A percentile compares a stretch with the other conserved stretches of the same genome.
These are phyloP conservation scores for Sorex araneus DNA, from an alignment of 2,113 vertebrate species.

Conservation along the genomic window DNA sequence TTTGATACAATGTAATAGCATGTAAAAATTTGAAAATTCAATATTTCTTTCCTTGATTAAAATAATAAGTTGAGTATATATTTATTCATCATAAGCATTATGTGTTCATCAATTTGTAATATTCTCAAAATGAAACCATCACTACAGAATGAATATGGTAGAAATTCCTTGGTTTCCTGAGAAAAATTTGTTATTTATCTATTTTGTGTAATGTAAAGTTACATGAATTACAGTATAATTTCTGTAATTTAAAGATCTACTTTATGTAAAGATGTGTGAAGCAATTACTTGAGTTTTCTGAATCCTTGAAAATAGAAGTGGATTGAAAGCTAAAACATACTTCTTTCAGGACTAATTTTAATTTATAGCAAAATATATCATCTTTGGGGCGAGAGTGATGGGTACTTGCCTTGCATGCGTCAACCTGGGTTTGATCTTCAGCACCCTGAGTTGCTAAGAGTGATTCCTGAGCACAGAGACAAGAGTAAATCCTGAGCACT, in stretches of 20 bases:
- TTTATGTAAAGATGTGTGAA: constrained; percentile 36
- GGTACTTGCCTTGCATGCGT: too few relatives aligned
- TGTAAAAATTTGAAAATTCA: constrained; percentile 15
- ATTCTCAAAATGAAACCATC: constrained; percentile 17
- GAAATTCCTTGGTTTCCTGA: constrained; percentile 25
- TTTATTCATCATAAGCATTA: not conserved
- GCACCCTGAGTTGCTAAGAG: too few relatives aligned
- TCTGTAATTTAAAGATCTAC: too few relatives aligned
- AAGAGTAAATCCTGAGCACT: too few relatives aligned
- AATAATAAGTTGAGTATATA: not conserved
- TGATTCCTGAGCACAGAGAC: too few relatives aligned
- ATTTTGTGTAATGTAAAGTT: constrained; percentile 46
- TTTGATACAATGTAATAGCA: constrained; percentile 17
- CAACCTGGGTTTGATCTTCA: too few relatives aligned
- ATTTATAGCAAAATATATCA: not conserved
- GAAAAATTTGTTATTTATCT: not conserved
- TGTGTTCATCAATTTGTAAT: not conserved
- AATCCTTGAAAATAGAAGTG: constrained; percentile 12
- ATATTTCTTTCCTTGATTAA: constrained; percentile 31
- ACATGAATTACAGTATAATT: too few relatives aligned
- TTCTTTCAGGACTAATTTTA: constrained; percentile 24
- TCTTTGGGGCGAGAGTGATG: not conserved
- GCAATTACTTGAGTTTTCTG: constrained; percentile 22
- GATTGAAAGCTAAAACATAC: not conserved
- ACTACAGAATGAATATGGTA: not conserved